phyloP scores from a whole-genome alignment of 2,888 invertebrate species.

The Liodrosophila aerea region DNA sequence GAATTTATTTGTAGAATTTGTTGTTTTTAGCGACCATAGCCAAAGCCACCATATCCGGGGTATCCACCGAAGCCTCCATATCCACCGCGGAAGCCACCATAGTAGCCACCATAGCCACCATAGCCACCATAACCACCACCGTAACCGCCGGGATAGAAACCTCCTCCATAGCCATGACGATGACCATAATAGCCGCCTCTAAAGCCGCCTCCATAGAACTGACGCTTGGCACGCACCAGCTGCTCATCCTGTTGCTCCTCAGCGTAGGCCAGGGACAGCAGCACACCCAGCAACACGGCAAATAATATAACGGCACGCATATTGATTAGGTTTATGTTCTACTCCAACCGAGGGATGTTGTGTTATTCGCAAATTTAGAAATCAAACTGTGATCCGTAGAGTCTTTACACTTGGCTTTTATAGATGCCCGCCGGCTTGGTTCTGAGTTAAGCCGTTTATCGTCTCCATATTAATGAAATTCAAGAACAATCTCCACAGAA shows the following conservation, averaged over 20 bases:
- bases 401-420: conserved; percentile 41
- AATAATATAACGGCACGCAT: conserved; percentile 54
- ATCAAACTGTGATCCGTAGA: conserved; percentile 44
- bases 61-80: conserved; percentile 19
- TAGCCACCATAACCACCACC: conserved; percentile 27
- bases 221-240: conserved; percentile 53
- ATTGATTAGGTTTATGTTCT: conserved; percentile 7
- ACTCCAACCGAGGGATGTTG: conserved; percentile 9
- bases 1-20: conserved; percentile 26
- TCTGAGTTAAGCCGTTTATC: conserved; percentile 40
- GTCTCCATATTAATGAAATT: conserved; percentile 63
- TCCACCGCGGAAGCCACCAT: conserved; percentile 9
- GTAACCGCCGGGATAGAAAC: conserved; percentile 15
- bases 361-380: conserved; percentile 26
- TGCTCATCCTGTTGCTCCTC: conserved; percentile 23
- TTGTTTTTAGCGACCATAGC: conserved; percentile 19
- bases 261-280: conserved; percentile 43
- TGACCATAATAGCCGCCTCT: conserved; percentile 23
- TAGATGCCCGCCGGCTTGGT: conserved; percentile 25
- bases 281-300: conserved; percentile 41
- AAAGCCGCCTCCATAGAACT: conserved; percentile 28
- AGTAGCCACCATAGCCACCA: conserved; percentile 5
- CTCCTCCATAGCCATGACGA: conserved; percentile 11
- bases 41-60: conserved; percentile 12
- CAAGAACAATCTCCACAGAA: conserved; percentile 62